These are phyloP conservation scores for Drosophila incognita DNA, from an alignment of 2,888 invertebrate species.

Conservation along the genomic window DNA sequence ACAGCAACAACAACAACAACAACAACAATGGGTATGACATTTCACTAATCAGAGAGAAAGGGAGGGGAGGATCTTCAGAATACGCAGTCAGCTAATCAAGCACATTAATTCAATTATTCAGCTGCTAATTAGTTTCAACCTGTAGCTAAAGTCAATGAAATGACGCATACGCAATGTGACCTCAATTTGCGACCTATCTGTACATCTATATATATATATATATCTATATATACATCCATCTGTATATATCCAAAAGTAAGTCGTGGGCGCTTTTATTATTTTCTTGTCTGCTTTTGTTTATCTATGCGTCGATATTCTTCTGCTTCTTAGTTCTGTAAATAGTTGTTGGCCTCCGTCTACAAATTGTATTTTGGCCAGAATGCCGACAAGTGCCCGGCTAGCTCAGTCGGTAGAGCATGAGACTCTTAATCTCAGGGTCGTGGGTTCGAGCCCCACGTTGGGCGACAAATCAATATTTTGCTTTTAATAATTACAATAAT, in stretches of 20 bases:
- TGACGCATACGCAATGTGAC: slow-evolving; percentile 58
- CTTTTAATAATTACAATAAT: neutral
- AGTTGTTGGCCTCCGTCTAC: slow-evolving; percentile 14
- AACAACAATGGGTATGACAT: slow-evolving; percentile 18
- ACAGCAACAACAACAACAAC: neutral
- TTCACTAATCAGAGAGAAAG: slow-evolving; percentile 17
- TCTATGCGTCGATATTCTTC: slow-evolving; percentile 1
- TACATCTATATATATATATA: neutral
- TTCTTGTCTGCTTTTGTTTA: slow-evolving; percentile 2
- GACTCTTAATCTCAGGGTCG: slow-evolving; percentile 85
- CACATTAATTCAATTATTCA: slow-evolving; percentile 49
- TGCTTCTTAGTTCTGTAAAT: slow-evolving; percentile 7
- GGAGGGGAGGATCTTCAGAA: neutral
- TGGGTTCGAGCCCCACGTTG: slow-evolving; percentile 85
- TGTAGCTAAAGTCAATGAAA: slow-evolving; percentile 30
- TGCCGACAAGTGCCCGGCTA: slow-evolving; percentile 81
- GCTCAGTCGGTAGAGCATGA: slow-evolving; percentile 85
- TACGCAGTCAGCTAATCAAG: slow-evolving; percentile 31
- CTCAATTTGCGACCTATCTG: slow-evolving; percentile 25
- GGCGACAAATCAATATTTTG: slow-evolving; percentile 57
- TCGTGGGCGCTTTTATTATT: slow-evolving; percentile 25
- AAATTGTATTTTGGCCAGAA: slow-evolving; percentile 11
- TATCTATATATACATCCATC: too few species aligned
- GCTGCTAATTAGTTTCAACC: slow-evolving; percentile 59
- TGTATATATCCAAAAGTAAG: neutral